Evolutionary conservation across 92 coral and sea anemone species (phyloP).

Genomic region (Siderastrea siderea): DNA sequence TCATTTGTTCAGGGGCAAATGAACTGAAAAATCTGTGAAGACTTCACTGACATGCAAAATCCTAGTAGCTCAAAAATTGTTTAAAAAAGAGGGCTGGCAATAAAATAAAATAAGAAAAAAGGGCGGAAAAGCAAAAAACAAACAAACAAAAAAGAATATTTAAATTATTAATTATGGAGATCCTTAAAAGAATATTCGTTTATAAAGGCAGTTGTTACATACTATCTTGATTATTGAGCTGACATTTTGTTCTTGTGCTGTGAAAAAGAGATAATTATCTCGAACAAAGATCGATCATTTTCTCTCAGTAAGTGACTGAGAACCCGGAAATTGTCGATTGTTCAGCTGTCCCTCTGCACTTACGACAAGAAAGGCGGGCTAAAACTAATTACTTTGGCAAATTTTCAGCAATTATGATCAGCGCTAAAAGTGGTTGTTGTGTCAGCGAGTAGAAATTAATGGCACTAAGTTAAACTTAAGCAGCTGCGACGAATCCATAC

Average conservation of each 20-base stretch:
- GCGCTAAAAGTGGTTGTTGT: conserved; percentile 1
- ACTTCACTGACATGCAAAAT: background rate
- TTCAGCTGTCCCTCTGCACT: conserved; percentile 3
- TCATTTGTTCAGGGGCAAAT: no score
- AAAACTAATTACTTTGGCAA: background rate
- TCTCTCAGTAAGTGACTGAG: background rate
- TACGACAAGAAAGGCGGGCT: background rate
- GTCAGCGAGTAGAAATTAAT: background rate
- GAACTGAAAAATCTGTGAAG: background rate
- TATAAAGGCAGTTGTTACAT: no score
- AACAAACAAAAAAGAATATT: no score
- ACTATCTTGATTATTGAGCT: background rate
- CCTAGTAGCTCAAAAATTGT: background rate
- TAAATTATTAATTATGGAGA: no score
- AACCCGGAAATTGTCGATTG: background rate
- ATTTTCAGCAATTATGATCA: background rate
- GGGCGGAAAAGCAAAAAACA: no score
- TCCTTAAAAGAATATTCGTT: no score
- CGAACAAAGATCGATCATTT: background rate
- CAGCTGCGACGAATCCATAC: background rate
- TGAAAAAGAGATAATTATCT: background rate
- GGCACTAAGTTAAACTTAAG: background rate
- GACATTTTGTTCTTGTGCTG: background rate
- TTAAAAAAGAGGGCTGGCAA: background rate
- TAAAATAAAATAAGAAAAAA: background rate